Base-by-base conservation (phyloP, 2,797 vertebrate species). In the Myripristis murdjan region DNA sequence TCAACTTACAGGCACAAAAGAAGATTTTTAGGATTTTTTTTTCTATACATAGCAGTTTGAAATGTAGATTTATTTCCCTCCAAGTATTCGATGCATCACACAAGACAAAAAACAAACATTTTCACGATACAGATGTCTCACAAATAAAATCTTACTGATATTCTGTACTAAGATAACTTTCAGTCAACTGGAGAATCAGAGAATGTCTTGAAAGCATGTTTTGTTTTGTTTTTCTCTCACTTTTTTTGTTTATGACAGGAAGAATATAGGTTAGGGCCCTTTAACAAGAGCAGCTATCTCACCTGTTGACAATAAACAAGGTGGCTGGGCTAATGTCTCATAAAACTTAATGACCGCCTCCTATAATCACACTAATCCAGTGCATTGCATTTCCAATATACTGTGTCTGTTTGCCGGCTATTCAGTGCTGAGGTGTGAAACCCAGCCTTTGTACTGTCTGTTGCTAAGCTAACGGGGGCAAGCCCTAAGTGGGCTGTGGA, bases 401-500 rank as follows among this genome's bases (percentile, higher is more conserved):
- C 52, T 49, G 65, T 18, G 54, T 64, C 66, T 68, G 51, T 73
- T 57, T 65, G 62, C 55, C 72, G 26, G 14, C 46, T 41, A 74
- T 65, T 64, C 54, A 71, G 53, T 43, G 33, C 2, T 18, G 74
- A 81, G 66, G 84, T 82, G 83, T 87, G 74, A 90, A 90, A 75
- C 73, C 23, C 73, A 12, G 70, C 82, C 79, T 88, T 91, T 90
- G 89, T 90, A 77, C 76, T 1, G 52, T 46, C 75, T 57, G 87
- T 89, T 90, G 88, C 90, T 88, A 90, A 86, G 88, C 83, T 88
- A 86, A 85, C 31, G 58, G 85, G 89, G 88, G 79, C 82, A 75
- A 88, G 86, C 74, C 74, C 87, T 76, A 85, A 91, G 88, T 88
- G 88, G 89, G 88, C 87, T 83, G 81, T 89, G 91, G 89, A 92